Conservation (phyloP, 2,113 vertebrate genomes). For the Corydoras maculifer region DNA sequence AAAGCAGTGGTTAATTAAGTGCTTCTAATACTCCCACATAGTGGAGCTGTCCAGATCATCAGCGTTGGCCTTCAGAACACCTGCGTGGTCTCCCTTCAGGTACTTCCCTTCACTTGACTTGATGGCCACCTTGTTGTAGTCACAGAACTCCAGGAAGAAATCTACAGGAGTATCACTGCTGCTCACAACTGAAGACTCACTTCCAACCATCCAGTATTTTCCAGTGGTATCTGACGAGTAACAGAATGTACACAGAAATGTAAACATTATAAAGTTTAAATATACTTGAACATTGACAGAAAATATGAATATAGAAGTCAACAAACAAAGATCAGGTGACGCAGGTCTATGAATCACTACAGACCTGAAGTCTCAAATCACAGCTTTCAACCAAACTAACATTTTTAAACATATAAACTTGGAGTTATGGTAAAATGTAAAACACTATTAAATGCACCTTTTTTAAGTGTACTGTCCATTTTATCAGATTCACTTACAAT, state of each 20-base stretch:
- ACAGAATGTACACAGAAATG: neutral
- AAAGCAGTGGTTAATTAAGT: conserved; percentile 53
- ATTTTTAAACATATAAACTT: too few relatives aligned
- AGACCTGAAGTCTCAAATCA: too few relatives aligned
- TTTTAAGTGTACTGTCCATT: too few relatives aligned
- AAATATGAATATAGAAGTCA: too few relatives aligned
- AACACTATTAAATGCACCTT: too few relatives aligned
- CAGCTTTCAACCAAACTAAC: too few relatives aligned
- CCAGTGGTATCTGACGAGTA: conserved; percentile 81
- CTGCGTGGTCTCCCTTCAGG: conserved; percentile 92
- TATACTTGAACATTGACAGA: too few relatives aligned
- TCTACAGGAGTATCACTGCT: conserved; percentile 88
- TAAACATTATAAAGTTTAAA: neutral
- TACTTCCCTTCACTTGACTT: conserved; percentile 82
- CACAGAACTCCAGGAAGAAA: conserved; percentile 96
- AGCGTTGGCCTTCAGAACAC: conserved; percentile 89
- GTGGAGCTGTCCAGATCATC: conserved; percentile 86
- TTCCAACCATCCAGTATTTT: conserved; percentile 95
- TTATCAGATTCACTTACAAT: too few relatives aligned
- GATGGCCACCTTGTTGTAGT: conserved; percentile 95
- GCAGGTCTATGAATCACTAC: too few relatives aligned
- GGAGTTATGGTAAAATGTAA: too few relatives aligned
- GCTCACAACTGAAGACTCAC: conserved; percentile 85
- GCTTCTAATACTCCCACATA: conserved; percentile 90
- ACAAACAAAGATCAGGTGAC: too few relatives aligned